A percentile compares a stretch with the other conserved stretches of the same genome.
Conservation (phyloP, 1,140 invertebrate genomes). For the Cydia amplana region DNA sequence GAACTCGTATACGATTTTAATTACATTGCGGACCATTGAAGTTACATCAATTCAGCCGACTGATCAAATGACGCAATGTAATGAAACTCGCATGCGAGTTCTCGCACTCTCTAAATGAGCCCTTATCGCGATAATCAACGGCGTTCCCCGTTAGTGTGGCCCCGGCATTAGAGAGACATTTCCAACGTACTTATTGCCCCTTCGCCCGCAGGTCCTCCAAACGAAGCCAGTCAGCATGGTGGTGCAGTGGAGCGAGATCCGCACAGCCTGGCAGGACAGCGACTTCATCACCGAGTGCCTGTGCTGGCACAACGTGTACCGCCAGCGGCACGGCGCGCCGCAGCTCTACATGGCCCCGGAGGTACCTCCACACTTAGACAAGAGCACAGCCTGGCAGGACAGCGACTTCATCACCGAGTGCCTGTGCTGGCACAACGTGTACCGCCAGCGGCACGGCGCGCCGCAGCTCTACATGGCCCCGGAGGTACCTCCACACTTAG, state of each 20-base stretch:
- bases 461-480: conserved; percentile 86
- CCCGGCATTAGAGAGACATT: too few species aligned
- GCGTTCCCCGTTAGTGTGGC: too few species aligned
- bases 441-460: conserved; percentile 86
- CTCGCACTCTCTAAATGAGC: too few species aligned
- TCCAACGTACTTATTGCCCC: too few species aligned
- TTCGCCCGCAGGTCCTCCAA: conserved; percentile 58
- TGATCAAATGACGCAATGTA: too few species aligned
- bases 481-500: conserved; percentile 75
- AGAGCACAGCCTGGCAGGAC: conserved; percentile 85
- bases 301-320: conserved; percentile 90
- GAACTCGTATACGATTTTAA: too few species aligned
- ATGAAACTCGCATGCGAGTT: too few species aligned
- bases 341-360: conserved; percentile 86
- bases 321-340: conserved; percentile 86
- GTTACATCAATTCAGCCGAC: too few species aligned
- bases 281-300: conserved; percentile 87
- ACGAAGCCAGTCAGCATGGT: conserved; percentile 82
- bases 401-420: conserved; percentile 88
- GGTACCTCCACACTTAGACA: conserved; percentile 68
- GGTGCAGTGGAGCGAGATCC: conserved; percentile 83
- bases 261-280: conserved; percentile 87
- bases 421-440: conserved; percentile 90
- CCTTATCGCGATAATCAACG: too few species aligned
- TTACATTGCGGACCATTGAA: too few species aligned